These are phyloP conservation scores for Halcyon badia DNA, from an alignment of 2,797 vertebrate species.

Conservation along the genomic window DNA sequence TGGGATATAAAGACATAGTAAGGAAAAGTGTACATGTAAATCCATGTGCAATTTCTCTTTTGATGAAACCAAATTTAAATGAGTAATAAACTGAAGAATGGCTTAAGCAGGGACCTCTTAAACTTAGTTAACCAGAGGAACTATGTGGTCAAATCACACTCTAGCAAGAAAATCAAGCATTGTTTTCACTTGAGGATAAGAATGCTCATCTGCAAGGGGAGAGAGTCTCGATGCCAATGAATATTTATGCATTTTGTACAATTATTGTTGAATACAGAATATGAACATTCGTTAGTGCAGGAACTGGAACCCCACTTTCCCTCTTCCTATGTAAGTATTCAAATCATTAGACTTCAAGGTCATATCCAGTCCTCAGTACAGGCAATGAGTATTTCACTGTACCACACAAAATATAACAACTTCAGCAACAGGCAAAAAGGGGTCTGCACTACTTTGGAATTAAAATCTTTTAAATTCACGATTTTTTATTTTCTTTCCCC, in stretches of 20 bases:
- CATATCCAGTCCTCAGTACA: background rate
- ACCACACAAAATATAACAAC: background rate
- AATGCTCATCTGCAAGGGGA: background rate
- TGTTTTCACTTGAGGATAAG: background rate
- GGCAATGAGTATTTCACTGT: background rate
- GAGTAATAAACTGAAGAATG: background rate
- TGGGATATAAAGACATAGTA: background rate
- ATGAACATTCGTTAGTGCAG: background rate
- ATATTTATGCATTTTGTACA: conserved; percentile 22
- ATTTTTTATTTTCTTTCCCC: accelerated
- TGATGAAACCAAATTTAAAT: background rate
- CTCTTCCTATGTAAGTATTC: background rate
- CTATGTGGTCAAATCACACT: background rate
- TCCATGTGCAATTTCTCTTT: background rate
- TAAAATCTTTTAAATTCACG: background rate
- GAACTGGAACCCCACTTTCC: background rate
- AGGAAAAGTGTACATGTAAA: background rate
- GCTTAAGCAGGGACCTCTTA: background rate
- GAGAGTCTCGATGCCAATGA: background rate
- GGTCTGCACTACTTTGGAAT: background rate
- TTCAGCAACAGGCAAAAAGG: background rate
- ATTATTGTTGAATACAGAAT: conserved; percentile 10
- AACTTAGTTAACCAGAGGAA: background rate
- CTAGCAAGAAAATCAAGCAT: background rate
- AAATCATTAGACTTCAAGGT: background rate